Evolutionary conservation across 2,888 invertebrate species (phyloP).

Genomic region (Drosophila paramelanica): DNA sequence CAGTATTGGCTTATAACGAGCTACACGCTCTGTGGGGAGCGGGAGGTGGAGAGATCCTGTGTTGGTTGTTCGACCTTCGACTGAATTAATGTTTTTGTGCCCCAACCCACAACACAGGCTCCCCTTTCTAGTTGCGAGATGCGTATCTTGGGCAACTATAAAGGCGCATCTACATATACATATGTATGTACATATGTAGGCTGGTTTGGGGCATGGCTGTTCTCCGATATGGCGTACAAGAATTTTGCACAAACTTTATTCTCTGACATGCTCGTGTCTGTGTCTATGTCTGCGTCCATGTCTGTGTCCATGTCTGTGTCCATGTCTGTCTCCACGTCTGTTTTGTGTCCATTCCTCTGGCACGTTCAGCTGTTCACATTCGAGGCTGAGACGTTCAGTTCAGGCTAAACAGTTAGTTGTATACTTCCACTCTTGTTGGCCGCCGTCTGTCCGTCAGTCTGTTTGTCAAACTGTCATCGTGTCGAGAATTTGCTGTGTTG

Average conservation of each 20-base stretch:
- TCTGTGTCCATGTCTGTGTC: neutral
- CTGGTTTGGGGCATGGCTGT: slow-evolving; percentile 4
- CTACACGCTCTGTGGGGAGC: slow-evolving; percentile 21
- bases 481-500: slow-evolving; percentile 41
- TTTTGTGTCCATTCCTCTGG: slow-evolving; percentile 25
- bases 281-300: too few relatives aligned
- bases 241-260: slow-evolving; percentile 49
- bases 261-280: slow-evolving; percentile 15
- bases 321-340: slow-evolving; percentile 6
- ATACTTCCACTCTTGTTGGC: slow-evolving; percentile 12
- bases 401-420: slow-evolving; percentile 51
- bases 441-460: slow-evolving; percentile 40
- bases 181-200: slow-evolving; percentile 23
- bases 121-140: slow-evolving; percentile 44
- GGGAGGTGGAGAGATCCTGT: neutral
- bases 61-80: slow-evolving; percentile 45
- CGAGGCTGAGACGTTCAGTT: slow-evolving; percentile 23
- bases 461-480: slow-evolving; percentile 48
- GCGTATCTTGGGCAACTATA: slow-evolving; percentile 67
- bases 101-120: slow-evolving; percentile 23
- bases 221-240: slow-evolving; percentile 13
- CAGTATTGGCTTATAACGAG: slow-evolving; percentile 41
- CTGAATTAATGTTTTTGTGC: slow-evolving; percentile 64
- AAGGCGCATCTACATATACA: slow-evolving; percentile 50
- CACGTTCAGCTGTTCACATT: slow-evolving; percentile 54